Percentiles rank a stretch among this genome's conserved stretches.
phyloP scores from a whole-genome alignment of 2,888 invertebrate species.

The Torymus auratus region DNA sequence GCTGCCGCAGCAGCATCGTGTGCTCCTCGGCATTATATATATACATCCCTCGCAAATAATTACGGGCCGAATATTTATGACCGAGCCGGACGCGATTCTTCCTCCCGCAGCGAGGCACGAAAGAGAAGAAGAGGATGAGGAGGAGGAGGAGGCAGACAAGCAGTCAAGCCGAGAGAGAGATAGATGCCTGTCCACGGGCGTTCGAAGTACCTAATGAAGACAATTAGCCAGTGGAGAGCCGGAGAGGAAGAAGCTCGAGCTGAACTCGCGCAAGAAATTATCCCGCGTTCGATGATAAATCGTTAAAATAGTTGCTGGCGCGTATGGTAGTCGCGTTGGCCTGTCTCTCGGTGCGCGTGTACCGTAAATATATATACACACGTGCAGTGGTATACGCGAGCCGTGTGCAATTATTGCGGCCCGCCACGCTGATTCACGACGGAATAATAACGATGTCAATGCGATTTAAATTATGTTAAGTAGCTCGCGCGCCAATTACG shows the following conservation, averaged over 20 bases:
- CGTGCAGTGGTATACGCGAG: not conserved
- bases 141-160: no score
- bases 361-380: no score
- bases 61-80: conserved; percentile 38
- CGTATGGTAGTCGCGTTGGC: not conserved
- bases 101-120: conserved; percentile 6
- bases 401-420: conserved; percentile 33
- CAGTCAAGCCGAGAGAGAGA: not conserved
- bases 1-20: no score
- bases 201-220: conserved; percentile 41
- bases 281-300: conserved; percentile 43
- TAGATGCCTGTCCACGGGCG: conserved; percentile 8
- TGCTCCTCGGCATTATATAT: no score
- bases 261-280: conserved; percentile 10
- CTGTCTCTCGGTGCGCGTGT: not conserved
- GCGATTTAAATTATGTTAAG: conserved; percentile 47
- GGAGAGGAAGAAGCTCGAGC: not conserved
- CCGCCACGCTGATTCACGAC: conserved; percentile 35
- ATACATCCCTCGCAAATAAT: conserved; percentile 33
- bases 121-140: not conserved
- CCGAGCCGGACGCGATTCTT: conserved; percentile 5
- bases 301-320: conserved; percentile 20
- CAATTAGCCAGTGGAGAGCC: conserved; percentile 31
- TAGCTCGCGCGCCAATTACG: conserved; percentile 14
- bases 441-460: conserved; percentile 51